Conservation (phyloP, 37 sponge, comb jelly and placozoan genomes). For the Ephydatia muelleri region DNA sequence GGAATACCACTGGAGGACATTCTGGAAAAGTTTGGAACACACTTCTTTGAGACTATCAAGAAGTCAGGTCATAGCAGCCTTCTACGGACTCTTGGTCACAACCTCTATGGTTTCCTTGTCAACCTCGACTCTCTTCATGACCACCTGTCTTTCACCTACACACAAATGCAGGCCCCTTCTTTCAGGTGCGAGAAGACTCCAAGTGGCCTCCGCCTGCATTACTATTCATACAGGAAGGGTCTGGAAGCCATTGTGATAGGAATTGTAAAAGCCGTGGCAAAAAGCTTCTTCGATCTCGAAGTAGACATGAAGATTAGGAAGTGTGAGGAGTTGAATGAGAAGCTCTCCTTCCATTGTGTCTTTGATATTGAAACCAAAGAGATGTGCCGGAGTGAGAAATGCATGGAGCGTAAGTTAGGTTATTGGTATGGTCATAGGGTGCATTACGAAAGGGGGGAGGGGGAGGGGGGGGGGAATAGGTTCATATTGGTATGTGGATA, state of each 20-base stretch:
- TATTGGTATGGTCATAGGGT: background rate
- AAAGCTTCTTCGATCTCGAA: constrained; percentile 33
- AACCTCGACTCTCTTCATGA: constrained; percentile 83
- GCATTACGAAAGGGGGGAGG: background rate
- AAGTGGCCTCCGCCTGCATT: constrained; percentile 49
- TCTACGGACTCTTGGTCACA: constrained; percentile 55
- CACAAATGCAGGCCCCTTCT: constrained; percentile 79
- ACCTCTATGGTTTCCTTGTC: constrained; percentile 61
- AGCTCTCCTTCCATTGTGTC: constrained; percentile 39
- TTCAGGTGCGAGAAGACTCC: constrained; percentile 57
- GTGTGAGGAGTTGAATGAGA: constrained; percentile 20
- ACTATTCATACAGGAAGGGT: constrained; percentile 65
- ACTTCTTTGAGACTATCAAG: constrained; percentile 64
- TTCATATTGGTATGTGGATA: no score
- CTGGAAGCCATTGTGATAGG: constrained; percentile 66
- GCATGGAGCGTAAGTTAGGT: constrained; percentile 37
- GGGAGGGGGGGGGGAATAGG: no score
- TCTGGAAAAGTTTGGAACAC: constrained; percentile 62
- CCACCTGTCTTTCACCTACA: constrained; percentile 70
- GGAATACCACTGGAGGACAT: constrained; percentile 47
- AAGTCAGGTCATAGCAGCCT: constrained; percentile 70
- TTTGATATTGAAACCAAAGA: constrained; percentile 38
- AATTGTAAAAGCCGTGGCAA: constrained; percentile 71
- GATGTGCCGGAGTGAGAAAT: constrained; percentile 4
- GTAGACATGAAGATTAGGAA: constrained; percentile 26